Base-by-base conservation (phyloP, 2,888 invertebrate genomes). In the Watsonalla cultraria region DNA sequence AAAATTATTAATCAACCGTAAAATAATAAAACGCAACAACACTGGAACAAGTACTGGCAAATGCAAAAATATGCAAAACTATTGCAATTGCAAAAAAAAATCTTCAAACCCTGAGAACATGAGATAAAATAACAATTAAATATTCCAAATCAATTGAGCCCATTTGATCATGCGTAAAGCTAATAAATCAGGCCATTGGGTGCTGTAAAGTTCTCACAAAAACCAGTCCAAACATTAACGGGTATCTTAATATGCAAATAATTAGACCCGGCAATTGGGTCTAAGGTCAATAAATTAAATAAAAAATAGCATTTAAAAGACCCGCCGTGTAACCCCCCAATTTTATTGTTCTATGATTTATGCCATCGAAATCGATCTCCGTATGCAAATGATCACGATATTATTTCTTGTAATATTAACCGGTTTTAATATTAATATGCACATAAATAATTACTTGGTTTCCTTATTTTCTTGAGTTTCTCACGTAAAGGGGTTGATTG, bases 321-420 rank as follows among this genome's bases (percentile, higher is more conserved):
- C 86, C 84, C 80, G 84, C 64, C 62, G 70, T 68, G 61, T 57
- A 62, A 65, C 64, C 62, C 70, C 74, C 81, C 82, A 78, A 86
- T 24, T 24, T 24, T 1, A 24, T 89, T 90, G 89, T 90, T 90
- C 89, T 90, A 85, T 89, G 88, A 90, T 89, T 88, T 89, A 89
- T 87, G 80, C 77, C 78, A 72, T 61, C 66, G 49, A 49, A 49
- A 83, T 83, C 78, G 81, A 84, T 84, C 78, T 82, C 82, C 82
- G 82, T 88, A 90, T 87, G 87, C 72, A 77, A 85, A 87, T 87
- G 61, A 57, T 54, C 64, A 72, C 71, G 67, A 58, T 59, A 56
- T 84, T 82, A 83, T 76, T 80, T 75, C 68, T 70, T 74, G 68
- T 68, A 42, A 42, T 8, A 42, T 42, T 42, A 63, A 71, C 69